Evolutionary conservation across 2,113 vertebrate species (phyloP), one percentile per base, ranked within the genome.

Genomic region (Neogale vison): DNA sequence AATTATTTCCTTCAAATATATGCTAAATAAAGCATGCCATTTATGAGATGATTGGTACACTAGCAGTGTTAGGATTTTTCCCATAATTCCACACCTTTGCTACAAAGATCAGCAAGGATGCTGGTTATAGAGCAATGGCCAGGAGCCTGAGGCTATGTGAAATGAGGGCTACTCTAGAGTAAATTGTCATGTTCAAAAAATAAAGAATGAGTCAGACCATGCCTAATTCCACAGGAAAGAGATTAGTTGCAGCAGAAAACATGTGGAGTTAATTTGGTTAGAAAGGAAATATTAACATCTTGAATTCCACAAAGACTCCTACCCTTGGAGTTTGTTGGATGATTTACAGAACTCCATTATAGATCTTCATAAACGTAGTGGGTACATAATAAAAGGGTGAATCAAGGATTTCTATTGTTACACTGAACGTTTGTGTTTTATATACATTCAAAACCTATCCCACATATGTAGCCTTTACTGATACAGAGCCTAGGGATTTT

Each of bases 211-310:
- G 97, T 98, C 98, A 98, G 90, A 97, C 93, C 96, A 45, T 98
- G 97, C 84, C 97, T 98, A 98, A 98, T 97, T 98, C 83, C 94
- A 97, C 97, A 98, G 97, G 95, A 98, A 98, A 87, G 76, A 97
- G 95, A 98, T 97, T 97, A 74, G 52, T 97, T 90, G 92, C 96
- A 96, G 94, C 93, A 96, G 92, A 96, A 96, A 97, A 96, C 98
- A 98, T 98, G 97, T 98, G 97, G 97, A 97, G 76, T 79, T 98
- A 93, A 97, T 98, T 97, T 98, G 42, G 76, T 96, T 89, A 90
- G 95, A 97, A 92, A 97, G 97, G 93, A 96, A 97, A 98, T 96
- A 96, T 93, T 97, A 98, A 93, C 96, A 97, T 98, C 96, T 98
- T 97, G 97, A 97, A 95, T 96, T 97, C 96, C 93, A 92, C 88